These are phyloP conservation scores for Euspilapteryx auroguttella DNA, from an alignment of 2,888 invertebrate species.

Conservation along the genomic window DNA sequence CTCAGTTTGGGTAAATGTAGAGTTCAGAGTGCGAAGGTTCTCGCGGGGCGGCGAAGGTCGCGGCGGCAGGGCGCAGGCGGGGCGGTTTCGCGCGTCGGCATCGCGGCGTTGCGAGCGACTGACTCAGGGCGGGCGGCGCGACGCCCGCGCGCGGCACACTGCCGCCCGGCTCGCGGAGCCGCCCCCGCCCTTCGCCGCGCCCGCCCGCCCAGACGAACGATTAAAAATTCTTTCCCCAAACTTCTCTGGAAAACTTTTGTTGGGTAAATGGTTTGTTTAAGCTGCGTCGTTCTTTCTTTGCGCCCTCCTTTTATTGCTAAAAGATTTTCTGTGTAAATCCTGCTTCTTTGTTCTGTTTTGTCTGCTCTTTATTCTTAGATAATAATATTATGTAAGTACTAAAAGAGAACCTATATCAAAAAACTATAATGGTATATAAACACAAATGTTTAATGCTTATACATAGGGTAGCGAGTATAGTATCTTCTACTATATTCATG, in stretches of 20 bases:
- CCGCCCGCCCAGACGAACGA: constrained; percentile 14
- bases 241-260: constrained; percentile 25
- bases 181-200: constrained; percentile 12
- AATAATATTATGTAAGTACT: too few relatives aligned
- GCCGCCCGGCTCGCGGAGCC: constrained; percentile 35
- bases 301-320: too few relatives aligned
- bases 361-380: too few relatives aligned
- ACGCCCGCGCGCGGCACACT: constrained; percentile 63
- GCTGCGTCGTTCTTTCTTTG: too few relatives aligned
- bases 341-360: too few relatives aligned
- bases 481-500: too few relatives aligned
- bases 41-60: constrained; percentile 17
- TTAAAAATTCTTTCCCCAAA: constrained; percentile 52
- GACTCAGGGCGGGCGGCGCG: constrained; percentile 40
- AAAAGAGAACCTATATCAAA: too few relatives aligned
- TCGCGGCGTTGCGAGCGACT: constrained; percentile 25
- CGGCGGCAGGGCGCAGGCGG: constrained; percentile 16
- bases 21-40: constrained; percentile 31
- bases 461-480: too few relatives aligned
- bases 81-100: constrained; percentile 14
- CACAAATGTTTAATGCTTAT: too few relatives aligned
- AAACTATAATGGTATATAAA: too few relatives aligned
- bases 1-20: constrained; percentile 50
- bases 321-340: too few relatives aligned
- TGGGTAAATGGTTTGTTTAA: constrained; percentile 21